Base-by-base conservation (phyloP, 2,888 invertebrate species). In the Nomada fabriciana region DNA sequence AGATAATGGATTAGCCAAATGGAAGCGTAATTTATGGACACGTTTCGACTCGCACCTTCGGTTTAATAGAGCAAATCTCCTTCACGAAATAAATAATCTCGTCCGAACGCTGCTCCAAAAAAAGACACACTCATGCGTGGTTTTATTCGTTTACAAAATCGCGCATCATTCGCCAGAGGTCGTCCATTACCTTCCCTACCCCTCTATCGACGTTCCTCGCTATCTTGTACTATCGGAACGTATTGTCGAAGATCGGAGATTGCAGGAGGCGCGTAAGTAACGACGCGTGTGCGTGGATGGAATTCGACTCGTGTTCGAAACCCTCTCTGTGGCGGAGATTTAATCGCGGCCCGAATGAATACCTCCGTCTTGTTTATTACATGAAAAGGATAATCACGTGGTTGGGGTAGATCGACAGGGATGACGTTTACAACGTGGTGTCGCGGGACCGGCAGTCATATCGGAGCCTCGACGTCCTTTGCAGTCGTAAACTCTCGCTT, bases 401-500 rank as follows among this genome's bases (percentile, higher is more conserved):
- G 75, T 47, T 60, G 72, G 55, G 59, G 29, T 63, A 42, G 74
- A 80, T 87, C 79, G 76, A 60, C 68, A 52, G 18, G 75, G 76
- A 60, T 52, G 78, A 84, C 80, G 85, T 83, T 87, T 83, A 79
- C 79, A 53, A 55, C 79, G 64, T 43, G 75, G 43, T 65, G 55
- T 64, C 60, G 59, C 47, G 23, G 63, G 20, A 36, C 11, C 61
- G 23, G 36, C 29, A 36, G 36, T 18, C 47, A 65, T 47, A 47
- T 36, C 36, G 42, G 43, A 52, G 55, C 23, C 59, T 7, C 25
- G 55, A 50, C 61, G 50, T 76, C 73, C 50, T 67, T 64, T 60
- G 50, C 23, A 18, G 70, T 47, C 25, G 69, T 82, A 87, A 88
- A 83, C 74, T 80, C 77, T 82, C 84, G 81, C 86, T 86, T 82